Evolutionary conservation across 2,113 vertebrate genomes (phyloP).

Genomic region (Tiliqua scincoides): DNA sequence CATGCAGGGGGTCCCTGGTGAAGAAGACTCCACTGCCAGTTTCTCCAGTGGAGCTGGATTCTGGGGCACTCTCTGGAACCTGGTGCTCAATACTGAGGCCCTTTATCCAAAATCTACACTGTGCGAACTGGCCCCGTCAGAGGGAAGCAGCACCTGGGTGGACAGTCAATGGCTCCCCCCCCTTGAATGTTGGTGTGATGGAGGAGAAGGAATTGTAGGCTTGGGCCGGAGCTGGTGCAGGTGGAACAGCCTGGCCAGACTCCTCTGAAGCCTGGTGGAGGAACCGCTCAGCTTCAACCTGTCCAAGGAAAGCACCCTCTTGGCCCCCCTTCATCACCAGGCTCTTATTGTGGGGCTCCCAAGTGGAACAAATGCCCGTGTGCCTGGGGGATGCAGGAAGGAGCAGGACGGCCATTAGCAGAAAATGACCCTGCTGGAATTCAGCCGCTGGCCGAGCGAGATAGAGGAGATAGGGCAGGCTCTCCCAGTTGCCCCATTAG

Average conservation of each 20-base stretch:
- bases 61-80: too few species aligned
- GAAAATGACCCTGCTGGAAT: conserved; percentile 1
- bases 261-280: too few species aligned
- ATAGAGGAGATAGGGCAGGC: conserved; percentile 12
- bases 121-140: neutral
- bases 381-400: neutral
- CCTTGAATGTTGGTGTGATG: neutral
- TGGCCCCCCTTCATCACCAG: too few species aligned
- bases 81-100: too few species aligned
- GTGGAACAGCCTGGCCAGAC: neutral
- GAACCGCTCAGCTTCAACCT: neutral
- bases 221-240: neutral
- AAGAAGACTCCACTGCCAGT: neutral
- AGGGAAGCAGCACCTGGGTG: neutral
- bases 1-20: neutral
- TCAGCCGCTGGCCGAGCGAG: neutral
- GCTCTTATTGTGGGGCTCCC: neutral
- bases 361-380: neutral
- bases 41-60: neutral
- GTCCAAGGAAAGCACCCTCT: neutral
- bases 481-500: neutral
- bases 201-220: neutral
- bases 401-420: neutral
- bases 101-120: neutral
- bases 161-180: neutral